Evolutionary conservation across 1,140 invertebrate genomes (phyloP).

Genomic region (Neodiprion fabricii): DNA sequence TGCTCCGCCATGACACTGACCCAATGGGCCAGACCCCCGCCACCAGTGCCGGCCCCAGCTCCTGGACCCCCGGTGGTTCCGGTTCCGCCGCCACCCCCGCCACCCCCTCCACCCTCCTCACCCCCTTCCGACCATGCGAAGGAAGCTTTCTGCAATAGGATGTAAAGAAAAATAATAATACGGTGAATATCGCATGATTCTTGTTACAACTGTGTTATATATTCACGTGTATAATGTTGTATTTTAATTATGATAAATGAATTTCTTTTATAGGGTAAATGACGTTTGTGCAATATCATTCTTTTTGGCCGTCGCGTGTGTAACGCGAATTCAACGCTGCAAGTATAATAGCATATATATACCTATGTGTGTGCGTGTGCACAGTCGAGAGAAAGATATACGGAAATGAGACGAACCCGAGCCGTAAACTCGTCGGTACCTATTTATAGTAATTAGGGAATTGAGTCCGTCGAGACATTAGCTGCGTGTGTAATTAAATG

Average conservation of each 20-base stretch:
- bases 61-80: conserved; percentile 45
- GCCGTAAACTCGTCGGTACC: neutral
- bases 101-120: conserved; percentile 48
- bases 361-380: too few relatives aligned
- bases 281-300: too few relatives aligned
- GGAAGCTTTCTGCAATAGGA: conserved; percentile 56
- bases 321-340: too few relatives aligned
- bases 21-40: conserved; percentile 67
- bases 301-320: too few relatives aligned
- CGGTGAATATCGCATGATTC: too few relatives aligned
- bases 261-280: too few relatives aligned
- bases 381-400: too few relatives aligned
- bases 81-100: conserved; percentile 45
- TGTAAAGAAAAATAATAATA: conserved; percentile 25
- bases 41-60: conserved; percentile 47
- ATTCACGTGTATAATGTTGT: too few relatives aligned
- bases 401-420: neutral
- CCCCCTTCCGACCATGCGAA: conserved; percentile 60
- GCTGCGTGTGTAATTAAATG: neutral
- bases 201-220: too few relatives aligned
- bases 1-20: conserved; percentile 74
- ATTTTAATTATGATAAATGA: too few relatives aligned
- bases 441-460: conserved; percentile 4
- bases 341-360: too few relatives aligned
- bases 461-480: neutral